Evolutionary conservation across 2,888 invertebrate species (phyloP).

Genomic region (Venusia cambrica): DNA sequence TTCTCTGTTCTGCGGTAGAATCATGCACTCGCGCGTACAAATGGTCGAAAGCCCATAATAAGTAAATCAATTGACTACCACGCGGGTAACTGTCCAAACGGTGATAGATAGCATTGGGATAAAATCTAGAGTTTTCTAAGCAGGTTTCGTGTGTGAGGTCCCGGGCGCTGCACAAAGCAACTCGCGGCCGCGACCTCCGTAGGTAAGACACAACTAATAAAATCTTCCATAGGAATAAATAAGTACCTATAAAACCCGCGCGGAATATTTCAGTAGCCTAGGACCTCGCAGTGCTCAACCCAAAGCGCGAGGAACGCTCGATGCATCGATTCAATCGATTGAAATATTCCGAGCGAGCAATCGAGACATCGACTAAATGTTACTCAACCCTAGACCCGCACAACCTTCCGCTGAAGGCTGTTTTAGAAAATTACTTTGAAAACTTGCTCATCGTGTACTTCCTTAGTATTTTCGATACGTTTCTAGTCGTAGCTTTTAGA

Average conservation of each 20-base stretch:
- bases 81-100: constrained; percentile 59
- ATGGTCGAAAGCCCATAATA: constrained; percentile 72
- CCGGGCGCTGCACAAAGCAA: constrained; percentile 68
- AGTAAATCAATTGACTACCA: constrained; percentile 69
- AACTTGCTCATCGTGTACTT: constrained; percentile 75
- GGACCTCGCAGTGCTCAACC: constrained; percentile 70
- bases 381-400: constrained; percentile 42
- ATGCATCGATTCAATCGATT: constrained; percentile 30
- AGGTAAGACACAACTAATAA: constrained; percentile 71
- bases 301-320: constrained; percentile 40
- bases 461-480: constrained; percentile 68
- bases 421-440: constrained; percentile 60
- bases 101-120: constrained; percentile 46
- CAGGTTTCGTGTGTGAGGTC: constrained; percentile 40
- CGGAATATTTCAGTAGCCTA: constrained; percentile 53
- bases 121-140: constrained; percentile 55
- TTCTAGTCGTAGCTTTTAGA: constrained; percentile 65
- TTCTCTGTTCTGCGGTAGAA: constrained; percentile 54
- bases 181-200: constrained; percentile 55
- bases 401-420: constrained; percentile 48
- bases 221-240: constrained; percentile 79
- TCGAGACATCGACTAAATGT: constrained; percentile 79
- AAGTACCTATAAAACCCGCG: constrained; percentile 60
- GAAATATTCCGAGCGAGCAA: constrained; percentile 56
- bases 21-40: constrained; percentile 68